Percentiles rank a stretch among this genome's conserved stretches.
Conservation (phyloP, 2,888 invertebrate genomes). For the Nematopogon swammerdamellus region DNA sequence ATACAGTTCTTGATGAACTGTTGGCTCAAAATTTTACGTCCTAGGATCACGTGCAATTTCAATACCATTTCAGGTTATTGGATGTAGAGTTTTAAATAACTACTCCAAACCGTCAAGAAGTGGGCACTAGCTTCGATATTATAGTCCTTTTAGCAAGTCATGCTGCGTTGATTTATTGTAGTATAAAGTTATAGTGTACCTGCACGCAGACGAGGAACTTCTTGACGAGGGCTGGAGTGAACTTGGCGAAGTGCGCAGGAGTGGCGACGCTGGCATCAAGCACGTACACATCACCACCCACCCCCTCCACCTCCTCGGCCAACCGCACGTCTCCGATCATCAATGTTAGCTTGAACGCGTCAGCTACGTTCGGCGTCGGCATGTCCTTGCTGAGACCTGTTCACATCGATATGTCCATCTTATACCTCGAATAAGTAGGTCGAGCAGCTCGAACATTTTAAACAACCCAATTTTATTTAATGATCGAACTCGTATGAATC, state of each 20-base stretch:
- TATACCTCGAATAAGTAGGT: background rate
- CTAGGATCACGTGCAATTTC: too few species aligned
- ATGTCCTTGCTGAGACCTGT: slow-evolving; percentile 63
- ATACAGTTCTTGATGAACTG: too few species aligned
- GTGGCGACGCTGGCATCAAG: slow-evolving; percentile 77
- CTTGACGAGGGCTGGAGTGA: slow-evolving; percentile 77
- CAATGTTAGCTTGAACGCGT: slow-evolving; percentile 76
- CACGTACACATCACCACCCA: slow-evolving; percentile 81
- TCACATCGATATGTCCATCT: background rate
- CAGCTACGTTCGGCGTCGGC: slow-evolving; percentile 68
- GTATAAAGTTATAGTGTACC: too few species aligned
- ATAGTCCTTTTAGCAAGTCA: too few species aligned
- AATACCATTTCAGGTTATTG: too few species aligned
- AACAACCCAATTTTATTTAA: background rate
- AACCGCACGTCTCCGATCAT: slow-evolving; percentile 84
- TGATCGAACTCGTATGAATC: background rate
- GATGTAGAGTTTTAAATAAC: too few species aligned
- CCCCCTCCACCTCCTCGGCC: slow-evolving; percentile 73
- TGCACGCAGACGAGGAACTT: slow-evolving; percentile 84
- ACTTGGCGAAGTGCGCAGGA: slow-evolving; percentile 78
- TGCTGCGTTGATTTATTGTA: too few species aligned
- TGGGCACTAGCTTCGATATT: too few species aligned
- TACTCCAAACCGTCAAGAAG: too few species aligned
- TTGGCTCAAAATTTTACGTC: too few species aligned
- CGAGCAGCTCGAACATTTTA: background rate